Evolutionary conservation across 2,113 vertebrate genomes (phyloP), one percentile per base, ranked within the genome.

Genomic region (Strix aluco): DNA sequence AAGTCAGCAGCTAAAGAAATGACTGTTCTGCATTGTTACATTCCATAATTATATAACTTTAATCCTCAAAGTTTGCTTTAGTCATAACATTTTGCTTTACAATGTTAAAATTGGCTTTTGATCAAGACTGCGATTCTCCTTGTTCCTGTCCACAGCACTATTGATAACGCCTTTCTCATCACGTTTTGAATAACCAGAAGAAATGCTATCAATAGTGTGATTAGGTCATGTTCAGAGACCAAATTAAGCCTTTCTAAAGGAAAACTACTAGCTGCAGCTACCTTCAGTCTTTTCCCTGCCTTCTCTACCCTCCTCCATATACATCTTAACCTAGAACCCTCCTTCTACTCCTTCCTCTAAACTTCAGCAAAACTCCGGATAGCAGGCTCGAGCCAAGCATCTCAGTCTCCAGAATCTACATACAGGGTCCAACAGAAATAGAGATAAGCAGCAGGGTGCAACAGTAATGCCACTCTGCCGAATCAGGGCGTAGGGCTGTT

Each of bases 21-120:
- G 21, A 77, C 88, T 62, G 66, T 85, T 95, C 87, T 90, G 62
- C 82, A 62, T 65, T 94, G 78, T 80, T 93, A 77, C 54, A 49
- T 47, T 44, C 57, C 32, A 47, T 90, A 91, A 90, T 82, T 77
- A 85, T 5, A 87, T 58, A 88, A 85, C 82, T 34, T 58, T 83
- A 92, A 92, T 70, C 40, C 51, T 66, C 32, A 15, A 36, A 90
- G 55, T 69, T 85, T 8, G 16, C 70, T 80, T 95, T 75, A 82
- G 61, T 40, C 0, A 1, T 10, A 65, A 58, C 17, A 58, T 65
- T 90, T 69, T 81, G 17, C 46, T 88, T 83, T 58, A 59, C 42
- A 74, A 10, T 16, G 12, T 72, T 46, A 66, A 74, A 88, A 81
- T 25, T 65, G 69, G 15, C 51, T 96, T 89, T 71, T 73, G 62